Base-by-base conservation (phyloP, 2,888 invertebrate species). In the Balanococcus diminutus region DNA sequence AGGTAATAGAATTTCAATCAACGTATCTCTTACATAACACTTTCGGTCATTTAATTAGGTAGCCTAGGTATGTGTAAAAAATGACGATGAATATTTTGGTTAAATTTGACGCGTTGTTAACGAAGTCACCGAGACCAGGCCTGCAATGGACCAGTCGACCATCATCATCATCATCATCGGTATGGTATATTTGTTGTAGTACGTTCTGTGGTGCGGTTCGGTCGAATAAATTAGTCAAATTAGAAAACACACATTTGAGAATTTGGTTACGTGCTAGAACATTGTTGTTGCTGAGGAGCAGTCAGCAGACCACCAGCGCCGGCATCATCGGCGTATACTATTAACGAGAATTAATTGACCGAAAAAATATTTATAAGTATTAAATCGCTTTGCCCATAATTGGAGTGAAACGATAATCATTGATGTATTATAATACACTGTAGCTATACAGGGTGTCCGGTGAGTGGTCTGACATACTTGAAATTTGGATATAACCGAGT, bases 371-470 rank as follows among this genome's bases (percentile, higher is more conserved):
- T 72, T 72, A 42, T 14, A 16, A 3, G 16, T 42, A 72, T 72
- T 72, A 72, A 72, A 72, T 72, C 72, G 72, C 31, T 72, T 31
- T 72, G 72, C 72, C 72, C 31, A 72, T 72, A 72, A 31, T 72
- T 72, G 72, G 72, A 72, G 72, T 72, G 72, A 72, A 72, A 72
- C 72, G 72, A 72, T 72, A 72, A 72, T 72, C 72, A 31, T 72
- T 72, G 72, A 25, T 72, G 72, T 56, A 72, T 72, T 72, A 72
- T 72, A 28, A 56, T 42, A 42, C 56, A 56, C 22, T 46, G 46
- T 46, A 19, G 42, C 42, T 42, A 11, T 42, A 42, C 14, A 42
- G n/a, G n/a, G n/a, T n/a, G n/a, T n/a, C n/a, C n/a, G n/a, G n/a
- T n/a, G n/a, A n/a, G n/a, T n/a, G n/a, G n/a, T n/a, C n/a, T n/a